Evolutionary conservation across 2,888 invertebrate genomes (phyloP), one percentile per base, ranked within the genome.

Genomic region (Ariolimax columbianus): DNA sequence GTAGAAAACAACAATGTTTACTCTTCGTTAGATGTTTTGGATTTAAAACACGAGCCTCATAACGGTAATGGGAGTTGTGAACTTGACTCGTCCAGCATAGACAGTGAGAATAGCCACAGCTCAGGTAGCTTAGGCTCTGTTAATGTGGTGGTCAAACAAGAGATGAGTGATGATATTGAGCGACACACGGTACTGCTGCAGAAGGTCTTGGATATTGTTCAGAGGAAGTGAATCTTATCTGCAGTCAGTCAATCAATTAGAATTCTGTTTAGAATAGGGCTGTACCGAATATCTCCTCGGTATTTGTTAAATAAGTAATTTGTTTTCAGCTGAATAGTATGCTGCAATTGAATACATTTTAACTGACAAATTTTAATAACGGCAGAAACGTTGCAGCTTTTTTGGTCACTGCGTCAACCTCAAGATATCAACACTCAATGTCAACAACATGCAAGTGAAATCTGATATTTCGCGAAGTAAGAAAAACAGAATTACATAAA

Each of bases 181-280:
- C 55, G 80, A 51, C 80, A 81, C 26, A 30, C 80, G 36, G 70
- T 70, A 1, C 80, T 81, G 70, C 70, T 81, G 47, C 80, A 81
- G 70, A 70, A 81, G 23, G 80, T 81, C 36, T 36, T 81, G 17
- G 80, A 81, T 6, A 81, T 81, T 70, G 80, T 51, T 36, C 80
- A 81, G 70, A 23, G 36, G 17, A 81, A 81, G 33, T 81, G 66
- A 77, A 17, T 1, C 63, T 36, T 88, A 85, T 90, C 82, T 85
- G 86, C 14, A 88, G 87, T 51, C 23, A 38, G 1, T 3, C 17
- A 70, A 70, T 70, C 38, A 36, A 36, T n/a, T n/a, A n/a, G n/a
- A n/a, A n/a, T n/a, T n/a, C n/a, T n/a, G n/a, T n/a, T n/a, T n/a
- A n/a, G n/a, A n/a, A n/a, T n/a, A n/a, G n/a, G n/a, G n/a, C n/a